Percentiles rank a stretch among this genome's conserved stretches.
phyloP scores from a whole-genome alignment of 2,797 vertebrate species.

The Sebastes iracundus region DNA sequence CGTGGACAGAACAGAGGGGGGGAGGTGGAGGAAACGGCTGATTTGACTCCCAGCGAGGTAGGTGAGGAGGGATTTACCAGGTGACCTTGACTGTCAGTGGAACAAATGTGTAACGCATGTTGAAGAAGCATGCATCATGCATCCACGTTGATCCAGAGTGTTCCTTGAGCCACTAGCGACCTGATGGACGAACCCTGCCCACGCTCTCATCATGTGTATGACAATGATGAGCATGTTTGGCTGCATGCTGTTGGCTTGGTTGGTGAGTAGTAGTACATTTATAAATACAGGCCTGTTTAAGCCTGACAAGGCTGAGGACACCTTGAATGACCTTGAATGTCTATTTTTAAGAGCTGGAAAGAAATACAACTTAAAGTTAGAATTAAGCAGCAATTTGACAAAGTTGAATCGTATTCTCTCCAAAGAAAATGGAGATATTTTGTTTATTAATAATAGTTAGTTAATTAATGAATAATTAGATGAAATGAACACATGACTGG shows the following conservation, averaged over 20 bases:
- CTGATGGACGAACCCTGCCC: slow-evolving; percentile 49
- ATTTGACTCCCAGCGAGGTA: slow-evolving; percentile 53
- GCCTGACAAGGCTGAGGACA: slow-evolving; percentile 8
- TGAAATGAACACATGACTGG: slow-evolving; percentile 18
- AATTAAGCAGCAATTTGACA: slow-evolving; percentile 6
- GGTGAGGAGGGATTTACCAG: slow-evolving; percentile 61
- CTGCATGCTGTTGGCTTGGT: slow-evolving; percentile 74
- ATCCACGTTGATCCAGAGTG: slow-evolving; percentile 5
- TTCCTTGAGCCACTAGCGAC: slow-evolving; percentile 25
- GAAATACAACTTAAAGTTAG: slow-evolving; percentile 28
- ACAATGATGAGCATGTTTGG: slow-evolving; percentile 80
- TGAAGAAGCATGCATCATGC: slow-evolving; percentile 16
- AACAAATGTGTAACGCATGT: slow-evolving; percentile 17
- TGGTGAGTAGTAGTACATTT: slow-evolving; percentile 65
- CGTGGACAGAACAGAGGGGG: slow-evolving; percentile 59
- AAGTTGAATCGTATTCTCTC: background rate
- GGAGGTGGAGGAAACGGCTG: slow-evolving; percentile 35
- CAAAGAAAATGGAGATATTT: background rate
- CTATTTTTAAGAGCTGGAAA: slow-evolving; percentile 28
- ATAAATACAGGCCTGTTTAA: slow-evolving; percentile 33
- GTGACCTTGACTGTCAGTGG: slow-evolving; percentile 66
- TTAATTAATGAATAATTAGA: background rate
- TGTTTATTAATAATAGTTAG: background rate
- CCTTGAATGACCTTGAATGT: slow-evolving; percentile 31
- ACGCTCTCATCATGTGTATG: slow-evolving; percentile 77